A percentile compares a stretch with the other conserved stretches of the same genome.
Conservation (phyloP, 1,140 invertebrate species). For the Philotrypesis tridentata region DNA sequence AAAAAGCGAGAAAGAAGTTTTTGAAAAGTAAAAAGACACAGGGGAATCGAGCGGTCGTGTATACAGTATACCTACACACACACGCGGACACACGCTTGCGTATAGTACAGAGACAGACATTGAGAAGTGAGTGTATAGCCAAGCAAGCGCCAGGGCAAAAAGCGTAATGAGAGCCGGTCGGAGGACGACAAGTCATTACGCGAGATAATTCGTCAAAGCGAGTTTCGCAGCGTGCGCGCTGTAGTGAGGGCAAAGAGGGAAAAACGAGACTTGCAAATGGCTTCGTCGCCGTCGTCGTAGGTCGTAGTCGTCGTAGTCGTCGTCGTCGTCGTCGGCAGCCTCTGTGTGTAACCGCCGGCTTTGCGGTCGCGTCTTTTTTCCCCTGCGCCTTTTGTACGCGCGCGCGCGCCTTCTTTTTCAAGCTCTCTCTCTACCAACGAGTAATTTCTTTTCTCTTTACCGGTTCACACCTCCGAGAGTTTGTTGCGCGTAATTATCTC, state of each 20-base stretch:
- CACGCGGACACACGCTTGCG: too few relatives aligned
- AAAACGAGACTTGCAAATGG: slow-evolving; percentile 43
- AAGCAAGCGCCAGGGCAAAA: neutral
- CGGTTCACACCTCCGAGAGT: neutral
- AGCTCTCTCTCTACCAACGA: neutral
- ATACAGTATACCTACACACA: neutral
- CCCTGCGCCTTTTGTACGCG: neutral
- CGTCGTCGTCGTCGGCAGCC: neutral
- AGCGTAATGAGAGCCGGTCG: slow-evolving; percentile 33
- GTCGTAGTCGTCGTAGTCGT: too few relatives aligned
- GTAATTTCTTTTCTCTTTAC: neutral
- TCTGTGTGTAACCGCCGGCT: slow-evolving; percentile 45
- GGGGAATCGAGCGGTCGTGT: slow-evolving; percentile 50
- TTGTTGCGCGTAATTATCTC: slow-evolving; percentile 1
- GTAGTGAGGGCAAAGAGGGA: slow-evolving; percentile 21
- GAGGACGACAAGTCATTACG: slow-evolving; percentile 46
- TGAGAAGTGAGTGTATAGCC: too few relatives aligned
- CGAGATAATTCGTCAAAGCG: slow-evolving; percentile 47
- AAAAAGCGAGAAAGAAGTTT: too few relatives aligned
- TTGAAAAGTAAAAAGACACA: too few relatives aligned
- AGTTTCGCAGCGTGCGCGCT: neutral
- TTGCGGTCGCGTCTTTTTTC: slow-evolving; percentile 47
- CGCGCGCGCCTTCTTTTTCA: neutral
- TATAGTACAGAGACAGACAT: too few relatives aligned
- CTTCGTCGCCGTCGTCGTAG: slow-evolving; percentile 14